phyloP scores from a whole-genome alignment of 2,888 invertebrate genomes.

The Sphecodes monilicornis region DNA sequence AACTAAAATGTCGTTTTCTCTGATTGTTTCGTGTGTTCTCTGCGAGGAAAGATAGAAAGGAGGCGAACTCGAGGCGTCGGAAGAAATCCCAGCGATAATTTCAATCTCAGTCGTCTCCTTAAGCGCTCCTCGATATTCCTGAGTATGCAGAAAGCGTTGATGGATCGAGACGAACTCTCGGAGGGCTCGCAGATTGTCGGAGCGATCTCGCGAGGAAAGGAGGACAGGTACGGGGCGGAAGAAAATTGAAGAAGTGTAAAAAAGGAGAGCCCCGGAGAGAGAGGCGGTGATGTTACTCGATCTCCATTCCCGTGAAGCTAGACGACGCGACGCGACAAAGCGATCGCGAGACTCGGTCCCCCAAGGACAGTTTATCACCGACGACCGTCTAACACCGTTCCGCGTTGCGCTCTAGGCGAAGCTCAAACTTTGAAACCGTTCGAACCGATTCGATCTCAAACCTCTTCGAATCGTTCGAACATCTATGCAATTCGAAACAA shows the following conservation, averaged over 20 bases:
- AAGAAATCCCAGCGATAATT: constrained; percentile 4
- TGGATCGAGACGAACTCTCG: constrained; percentile 38
- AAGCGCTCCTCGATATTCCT: constrained; percentile 27
- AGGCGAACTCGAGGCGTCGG: background rate
- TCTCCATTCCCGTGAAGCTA: constrained; percentile 67
- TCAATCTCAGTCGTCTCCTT: background rate
- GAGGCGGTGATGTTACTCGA: constrained; percentile 63
- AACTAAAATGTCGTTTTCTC: background rate
- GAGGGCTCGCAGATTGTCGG: constrained; percentile 19
- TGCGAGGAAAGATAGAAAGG: background rate
- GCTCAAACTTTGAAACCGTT: constrained; percentile 1
- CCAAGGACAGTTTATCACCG: constrained; percentile 61
- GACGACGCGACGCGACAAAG: constrained; percentile 74
- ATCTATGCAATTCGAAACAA: background rate
- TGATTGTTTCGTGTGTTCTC: background rate
- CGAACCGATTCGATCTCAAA: background rate
- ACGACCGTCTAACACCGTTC: constrained; percentile 51
- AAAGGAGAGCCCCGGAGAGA: constrained; percentile 4
- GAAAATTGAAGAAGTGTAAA: constrained; percentile 42
- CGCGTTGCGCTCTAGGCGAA: constrained; percentile 20
- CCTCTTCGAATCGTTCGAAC: background rate
- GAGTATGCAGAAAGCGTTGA: constrained; percentile 25
- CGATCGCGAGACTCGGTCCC: constrained; percentile 58
- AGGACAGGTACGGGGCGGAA: constrained; percentile 9
- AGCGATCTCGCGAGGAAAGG: constrained; percentile 12